Evolutionary conservation across 2,888 invertebrate species (phyloP).

Genomic region (Lumbricus terrestris): DNA sequence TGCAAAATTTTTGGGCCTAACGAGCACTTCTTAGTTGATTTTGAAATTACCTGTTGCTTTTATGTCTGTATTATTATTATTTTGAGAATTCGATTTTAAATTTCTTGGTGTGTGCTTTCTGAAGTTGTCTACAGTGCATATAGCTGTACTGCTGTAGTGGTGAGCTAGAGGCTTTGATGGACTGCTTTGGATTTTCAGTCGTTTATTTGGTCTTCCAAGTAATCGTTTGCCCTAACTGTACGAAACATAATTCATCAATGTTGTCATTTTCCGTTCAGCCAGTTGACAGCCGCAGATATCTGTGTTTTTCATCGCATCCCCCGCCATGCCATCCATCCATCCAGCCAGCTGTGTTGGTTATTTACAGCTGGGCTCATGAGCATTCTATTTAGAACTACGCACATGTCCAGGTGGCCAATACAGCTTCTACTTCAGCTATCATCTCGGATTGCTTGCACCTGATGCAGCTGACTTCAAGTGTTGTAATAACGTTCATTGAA

Average conservation of each 20-base stretch:
- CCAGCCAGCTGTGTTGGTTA: background rate
- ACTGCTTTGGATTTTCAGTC: background rate
- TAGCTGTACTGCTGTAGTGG: background rate
- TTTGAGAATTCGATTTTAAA: background rate
- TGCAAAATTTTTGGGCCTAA: background rate
- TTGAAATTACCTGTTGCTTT: background rate
- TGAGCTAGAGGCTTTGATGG: background rate
- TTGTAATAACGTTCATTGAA: background rate
- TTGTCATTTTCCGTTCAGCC: background rate
- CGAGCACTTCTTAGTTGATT: background rate
- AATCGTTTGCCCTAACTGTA: background rate
- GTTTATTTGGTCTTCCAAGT: background rate
- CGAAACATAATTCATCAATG: background rate
- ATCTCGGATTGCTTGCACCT: background rate
- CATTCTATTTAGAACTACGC: background rate
- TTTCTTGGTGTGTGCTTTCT: background rate
- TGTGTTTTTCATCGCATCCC: background rate
- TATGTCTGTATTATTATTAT: background rate
- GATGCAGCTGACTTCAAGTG: background rate
- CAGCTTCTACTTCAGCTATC: background rate
- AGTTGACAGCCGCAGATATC: background rate
- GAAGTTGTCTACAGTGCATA: background rate
- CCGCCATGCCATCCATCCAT: no score
- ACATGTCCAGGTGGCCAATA: slow-evolving; percentile 3
- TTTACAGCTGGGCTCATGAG: background rate